A percentile compares a stretch with the other conserved stretches of the same genome.
phyloP scores from a whole-genome alignment of 2,113 vertebrate genomes.

The Clarias gariepinus region DNA sequence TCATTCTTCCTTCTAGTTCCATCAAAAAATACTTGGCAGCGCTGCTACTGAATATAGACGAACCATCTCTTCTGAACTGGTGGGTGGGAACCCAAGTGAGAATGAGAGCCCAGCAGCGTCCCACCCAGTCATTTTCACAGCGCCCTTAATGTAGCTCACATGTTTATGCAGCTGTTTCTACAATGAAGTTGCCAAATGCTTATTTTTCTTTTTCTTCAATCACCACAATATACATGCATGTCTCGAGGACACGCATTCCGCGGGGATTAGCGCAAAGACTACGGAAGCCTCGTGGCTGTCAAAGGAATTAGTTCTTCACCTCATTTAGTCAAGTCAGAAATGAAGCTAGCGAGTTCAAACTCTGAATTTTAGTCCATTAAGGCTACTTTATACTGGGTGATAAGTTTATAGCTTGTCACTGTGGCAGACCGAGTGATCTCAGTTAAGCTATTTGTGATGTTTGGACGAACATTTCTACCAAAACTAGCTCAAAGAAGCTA shows the following conservation, averaged over 20 bases:
- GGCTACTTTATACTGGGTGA: not conserved
- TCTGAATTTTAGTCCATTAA: not conserved
- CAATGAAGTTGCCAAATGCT: conserved; percentile 38
- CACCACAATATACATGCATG: conserved; percentile 50
- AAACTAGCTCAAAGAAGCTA: not conserved
- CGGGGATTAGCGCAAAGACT: conserved; percentile 54
- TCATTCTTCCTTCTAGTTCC: not conserved
- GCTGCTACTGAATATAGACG: not conserved
- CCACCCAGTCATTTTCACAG: conserved; percentile 31
- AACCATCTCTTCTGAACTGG: not conserved
- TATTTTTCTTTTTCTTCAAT: conserved; percentile 28
- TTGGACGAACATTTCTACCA: not conserved
- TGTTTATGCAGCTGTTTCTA: conserved; percentile 61
- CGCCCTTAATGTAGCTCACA: conserved; percentile 51
- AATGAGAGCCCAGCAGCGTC: not conserved
- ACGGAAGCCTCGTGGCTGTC: conserved; percentile 60
- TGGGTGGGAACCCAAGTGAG: not conserved
- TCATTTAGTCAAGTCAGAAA: conserved; percentile 53
- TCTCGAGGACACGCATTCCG: conserved; percentile 37
- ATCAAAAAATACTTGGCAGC: conserved; percentile 17
- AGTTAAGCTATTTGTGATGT: too few species aligned
- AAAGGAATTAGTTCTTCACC: conserved; percentile 52
- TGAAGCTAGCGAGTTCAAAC: conserved; percentile 44
- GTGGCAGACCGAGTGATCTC: not conserved
- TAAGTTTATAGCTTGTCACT: not conserved